Evolutionary conservation across 2,797 vertebrate genomes (phyloP).

Genomic region (Arctocebus calabarensis): DNA sequence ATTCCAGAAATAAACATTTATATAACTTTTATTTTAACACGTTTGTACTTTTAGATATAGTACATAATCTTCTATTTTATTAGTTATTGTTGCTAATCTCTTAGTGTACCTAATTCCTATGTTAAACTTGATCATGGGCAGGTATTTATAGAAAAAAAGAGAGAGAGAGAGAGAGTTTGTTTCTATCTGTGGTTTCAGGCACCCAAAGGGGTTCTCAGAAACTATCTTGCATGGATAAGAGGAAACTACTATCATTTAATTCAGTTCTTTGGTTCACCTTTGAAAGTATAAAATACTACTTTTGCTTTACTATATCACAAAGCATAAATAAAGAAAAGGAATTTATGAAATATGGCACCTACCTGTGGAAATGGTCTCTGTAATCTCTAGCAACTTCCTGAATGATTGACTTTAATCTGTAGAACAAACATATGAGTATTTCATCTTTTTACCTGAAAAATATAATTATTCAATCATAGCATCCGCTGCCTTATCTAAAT

Average conservation of each 20-base stretch:
- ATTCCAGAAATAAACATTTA: background rate
- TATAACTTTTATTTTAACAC: background rate
- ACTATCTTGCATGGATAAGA: background rate
- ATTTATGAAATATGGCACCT: slow-evolving; percentile 58
- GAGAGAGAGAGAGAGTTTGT: background rate
- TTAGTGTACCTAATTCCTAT: background rate
- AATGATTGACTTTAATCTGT: slow-evolving; percentile 95
- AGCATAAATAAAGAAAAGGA: background rate
- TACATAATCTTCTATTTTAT: background rate
- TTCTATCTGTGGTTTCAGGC: background rate
- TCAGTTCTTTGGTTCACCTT: background rate
- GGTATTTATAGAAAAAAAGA: background rate
- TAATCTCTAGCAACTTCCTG: slow-evolving; percentile 95
- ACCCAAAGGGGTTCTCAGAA: background rate
- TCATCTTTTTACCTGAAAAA: slow-evolving; percentile 26
- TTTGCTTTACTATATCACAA: background rate
- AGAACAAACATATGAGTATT: slow-evolving; percentile 49
- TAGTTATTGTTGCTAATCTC: background rate
- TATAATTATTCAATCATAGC: background rate
- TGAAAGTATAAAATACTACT: background rate
- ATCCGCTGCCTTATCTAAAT: background rate
- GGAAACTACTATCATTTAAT: background rate
- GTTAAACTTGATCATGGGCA: background rate
- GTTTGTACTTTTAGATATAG: no score
- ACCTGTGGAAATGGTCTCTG: slow-evolving; percentile 96